Evolutionary conservation across 2,888 invertebrate species (phyloP).

Genomic region (Cantharis rustica): DNA sequence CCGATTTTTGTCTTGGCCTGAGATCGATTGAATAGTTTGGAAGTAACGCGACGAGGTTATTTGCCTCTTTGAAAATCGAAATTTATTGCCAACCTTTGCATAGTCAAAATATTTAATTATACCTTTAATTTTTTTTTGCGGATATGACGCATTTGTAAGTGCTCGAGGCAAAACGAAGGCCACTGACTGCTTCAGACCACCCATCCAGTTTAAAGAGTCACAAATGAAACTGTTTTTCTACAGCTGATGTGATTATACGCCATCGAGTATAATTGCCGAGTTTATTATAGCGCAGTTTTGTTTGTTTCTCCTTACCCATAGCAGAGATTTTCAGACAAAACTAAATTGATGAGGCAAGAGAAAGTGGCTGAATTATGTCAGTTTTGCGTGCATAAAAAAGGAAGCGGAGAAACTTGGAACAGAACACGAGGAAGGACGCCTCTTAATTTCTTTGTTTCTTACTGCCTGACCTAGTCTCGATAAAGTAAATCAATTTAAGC

Average conservation of each 20-base stretch:
- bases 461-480: not conserved
- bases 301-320: not conserved
- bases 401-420: not conserved
- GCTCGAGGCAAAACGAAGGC: slow-evolving; percentile 29
- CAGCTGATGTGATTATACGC: slow-evolving; percentile 18
- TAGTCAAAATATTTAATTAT: not conserved
- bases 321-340: not conserved
- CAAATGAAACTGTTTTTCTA: slow-evolving; percentile 23
- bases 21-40: not conserved
- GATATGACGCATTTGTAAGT: slow-evolving; percentile 22
- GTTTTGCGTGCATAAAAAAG: not conserved
- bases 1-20: not conserved
- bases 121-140: slow-evolving; percentile 3
- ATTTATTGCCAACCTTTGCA: not conserved
- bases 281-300: not conserved
- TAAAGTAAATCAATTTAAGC: not conserved
- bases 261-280: not conserved
- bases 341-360: not conserved
- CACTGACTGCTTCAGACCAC: slow-evolving; percentile 32
- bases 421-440: not conserved
- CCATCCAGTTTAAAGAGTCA: slow-evolving; percentile 35
- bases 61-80: not conserved
- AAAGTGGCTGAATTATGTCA: not conserved
- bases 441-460: not conserved
- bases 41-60: not conserved